Conservation (phyloP, 2,888 invertebrate genomes). For the Polia nebulosa region DNA sequence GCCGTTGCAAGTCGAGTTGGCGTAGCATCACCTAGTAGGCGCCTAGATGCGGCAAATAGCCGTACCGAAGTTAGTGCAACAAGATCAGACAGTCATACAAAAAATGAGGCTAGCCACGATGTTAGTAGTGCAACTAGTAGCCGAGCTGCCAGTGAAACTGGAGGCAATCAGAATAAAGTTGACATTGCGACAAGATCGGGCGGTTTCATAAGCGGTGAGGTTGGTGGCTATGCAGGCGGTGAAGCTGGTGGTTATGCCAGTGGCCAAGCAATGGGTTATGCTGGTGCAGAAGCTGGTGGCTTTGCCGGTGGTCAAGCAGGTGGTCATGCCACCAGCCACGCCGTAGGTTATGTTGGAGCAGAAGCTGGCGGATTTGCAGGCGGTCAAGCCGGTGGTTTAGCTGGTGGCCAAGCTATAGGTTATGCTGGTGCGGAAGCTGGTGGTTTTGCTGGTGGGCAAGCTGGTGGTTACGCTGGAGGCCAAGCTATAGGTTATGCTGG, state of each 20-base stretch:
- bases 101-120: neutral
- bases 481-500: neutral
- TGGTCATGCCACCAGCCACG: neutral
- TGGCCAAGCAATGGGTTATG: neutral
- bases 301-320: neutral
- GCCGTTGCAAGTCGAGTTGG: conserved; percentile 12
- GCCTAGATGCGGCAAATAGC: neutral
- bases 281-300: neutral
- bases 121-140: neutral
- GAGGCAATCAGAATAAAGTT: neutral
- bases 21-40: conserved; percentile 3
- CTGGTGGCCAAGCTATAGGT: neutral
- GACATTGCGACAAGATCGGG: conserved; percentile 10
- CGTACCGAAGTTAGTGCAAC: neutral
- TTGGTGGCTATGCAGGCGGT: conserved; percentile 4
- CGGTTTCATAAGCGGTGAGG: conserved; percentile 3
- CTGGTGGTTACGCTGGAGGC: neutral
- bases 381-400: neutral
- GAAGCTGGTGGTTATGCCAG: conserved; percentile 5
- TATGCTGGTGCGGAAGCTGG: neutral
- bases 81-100: conserved; percentile 7
- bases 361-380: neutral
- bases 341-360: neutral
- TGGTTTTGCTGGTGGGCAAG: neutral
- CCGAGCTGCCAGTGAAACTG: neutral